Evolutionary conservation across 2,888 invertebrate genomes (phyloP).

Genomic region (Malacosoma neustria): DNA sequence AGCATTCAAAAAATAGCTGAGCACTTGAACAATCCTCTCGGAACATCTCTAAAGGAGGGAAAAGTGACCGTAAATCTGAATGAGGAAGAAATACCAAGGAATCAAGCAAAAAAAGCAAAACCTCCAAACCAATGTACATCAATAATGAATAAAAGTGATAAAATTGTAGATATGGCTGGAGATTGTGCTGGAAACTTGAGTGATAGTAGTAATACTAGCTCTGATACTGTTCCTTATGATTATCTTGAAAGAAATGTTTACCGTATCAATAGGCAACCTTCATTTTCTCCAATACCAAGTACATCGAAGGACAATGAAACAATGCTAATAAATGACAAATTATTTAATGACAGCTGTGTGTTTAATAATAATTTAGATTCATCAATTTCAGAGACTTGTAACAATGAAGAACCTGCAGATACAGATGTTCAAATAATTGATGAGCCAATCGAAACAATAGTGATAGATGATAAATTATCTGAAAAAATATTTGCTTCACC

Average conservation of each 20-base stretch:
- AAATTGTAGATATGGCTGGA: neutral
- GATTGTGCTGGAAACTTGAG: conserved; percentile 7
- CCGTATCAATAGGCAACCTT: conserved; percentile 6
- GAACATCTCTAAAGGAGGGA: neutral
- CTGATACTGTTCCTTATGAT: conserved; percentile 12
- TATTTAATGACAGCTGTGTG: conserved; percentile 26
- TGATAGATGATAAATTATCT: neutral
- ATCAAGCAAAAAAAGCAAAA: neutral
- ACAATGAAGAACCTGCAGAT: neutral
- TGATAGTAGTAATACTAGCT: conserved; percentile 14
- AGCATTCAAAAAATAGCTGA: neutral
- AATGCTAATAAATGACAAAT: conserved; percentile 31
- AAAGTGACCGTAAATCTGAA: neutral
- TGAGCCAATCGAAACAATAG: conserved; percentile 20
- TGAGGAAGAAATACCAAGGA: neutral
- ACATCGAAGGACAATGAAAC: conserved; percentile 33
- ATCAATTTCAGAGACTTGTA: neutral
- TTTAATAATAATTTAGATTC: conserved; percentile 4
- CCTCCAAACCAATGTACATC: conserved; percentile 16
- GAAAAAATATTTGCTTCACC: neutral
- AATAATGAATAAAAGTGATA: conserved; percentile 25
- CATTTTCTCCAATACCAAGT: conserved; percentile 38
- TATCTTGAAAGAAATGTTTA: conserved; percentile 4
- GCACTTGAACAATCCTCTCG: neutral
- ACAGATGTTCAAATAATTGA: conserved; percentile 15